A percentile compares a stretch with the other conserved stretches of the same genome.
These are phyloP conservation scores for Thyatira batis DNA, from an alignment of 2,888 invertebrate species.

Conservation along the genomic window DNA sequence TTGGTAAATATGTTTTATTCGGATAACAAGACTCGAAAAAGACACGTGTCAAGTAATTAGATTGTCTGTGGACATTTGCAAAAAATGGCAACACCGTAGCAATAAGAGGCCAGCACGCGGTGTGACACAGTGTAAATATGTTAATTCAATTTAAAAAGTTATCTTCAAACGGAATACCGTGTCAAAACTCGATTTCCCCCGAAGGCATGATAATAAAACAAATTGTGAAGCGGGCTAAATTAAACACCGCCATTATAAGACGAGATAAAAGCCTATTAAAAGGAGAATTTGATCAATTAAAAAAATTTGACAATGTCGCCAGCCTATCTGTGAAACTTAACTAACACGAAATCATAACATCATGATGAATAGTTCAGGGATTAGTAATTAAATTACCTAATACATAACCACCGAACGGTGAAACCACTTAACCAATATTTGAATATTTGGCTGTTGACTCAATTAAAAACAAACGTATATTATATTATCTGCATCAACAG, in stretches of 20 bases:
- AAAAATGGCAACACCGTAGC: neutral
- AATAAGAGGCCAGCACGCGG: neutral
- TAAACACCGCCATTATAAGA: neutral
- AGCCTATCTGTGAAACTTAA: too few species aligned
- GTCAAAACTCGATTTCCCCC: neutral
- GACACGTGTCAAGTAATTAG: neutral
- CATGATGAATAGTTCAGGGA: too few species aligned
- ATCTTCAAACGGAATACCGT: neutral
- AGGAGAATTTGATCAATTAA: neutral
- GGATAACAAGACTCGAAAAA: too few species aligned
- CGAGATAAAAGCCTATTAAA: neutral
- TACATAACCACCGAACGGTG: too few species aligned
- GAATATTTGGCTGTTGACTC: too few species aligned
- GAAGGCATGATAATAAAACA: neutral
- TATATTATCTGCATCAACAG: too few species aligned
- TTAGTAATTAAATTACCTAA: too few species aligned
- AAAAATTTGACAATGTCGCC: too few species aligned
- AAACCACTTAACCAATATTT: too few species aligned
- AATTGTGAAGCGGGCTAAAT: neutral
- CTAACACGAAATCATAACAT: too few species aligned
- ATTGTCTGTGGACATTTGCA: neutral
- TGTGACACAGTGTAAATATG: neutral
- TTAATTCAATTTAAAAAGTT: neutral
- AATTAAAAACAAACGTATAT: too few species aligned
- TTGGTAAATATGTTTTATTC: too few species aligned